Evolutionary conservation across 2,797 vertebrate species (phyloP).

Genomic region (Falco peregrinus): DNA sequence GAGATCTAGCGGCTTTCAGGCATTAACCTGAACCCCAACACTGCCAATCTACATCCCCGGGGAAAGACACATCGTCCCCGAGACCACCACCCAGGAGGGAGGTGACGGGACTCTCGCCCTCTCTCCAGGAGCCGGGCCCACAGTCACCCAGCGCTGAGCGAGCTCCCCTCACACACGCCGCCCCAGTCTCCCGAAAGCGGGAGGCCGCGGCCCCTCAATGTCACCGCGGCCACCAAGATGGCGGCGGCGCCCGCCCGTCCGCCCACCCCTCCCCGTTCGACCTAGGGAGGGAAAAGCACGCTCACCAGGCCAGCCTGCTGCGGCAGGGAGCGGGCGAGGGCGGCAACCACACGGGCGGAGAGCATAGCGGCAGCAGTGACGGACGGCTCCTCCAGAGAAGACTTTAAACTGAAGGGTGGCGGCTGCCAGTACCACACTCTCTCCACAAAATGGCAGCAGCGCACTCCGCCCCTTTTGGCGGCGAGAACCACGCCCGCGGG

Average conservation of each 20-base stretch:
- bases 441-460: slow-evolving; percentile 76
- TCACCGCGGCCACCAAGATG: slow-evolving; percentile 54
- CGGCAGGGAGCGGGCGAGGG: slow-evolving; percentile 85
- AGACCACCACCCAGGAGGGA: too few species aligned
- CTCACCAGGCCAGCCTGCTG: slow-evolving; percentile 89
- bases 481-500: slow-evolving; percentile 36
- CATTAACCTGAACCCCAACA: fast-evolving
- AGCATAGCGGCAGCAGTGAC: slow-evolving; percentile 85
- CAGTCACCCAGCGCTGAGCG: neutral
- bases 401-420: neutral
- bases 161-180: fast-evolving
- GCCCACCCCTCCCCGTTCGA: fast-evolving
- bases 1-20: neutral
- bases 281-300: fast-evolving
- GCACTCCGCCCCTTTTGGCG: neutral
- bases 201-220: slow-evolving; percentile 36
- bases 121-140: fast-evolving
- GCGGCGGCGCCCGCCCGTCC: neutral
- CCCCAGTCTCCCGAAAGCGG: neutral
- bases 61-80: neutral
- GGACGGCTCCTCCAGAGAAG: neutral
- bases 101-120: neutral
- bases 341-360: slow-evolving; percentile 90
- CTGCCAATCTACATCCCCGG: fast-evolving
- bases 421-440: neutral